Evolutionary conservation across 64 coral and sea anemone genomes (phyloP), one percentile per base, ranked within the genome.

Genomic region (Astreopora myriophthalma): DNA sequence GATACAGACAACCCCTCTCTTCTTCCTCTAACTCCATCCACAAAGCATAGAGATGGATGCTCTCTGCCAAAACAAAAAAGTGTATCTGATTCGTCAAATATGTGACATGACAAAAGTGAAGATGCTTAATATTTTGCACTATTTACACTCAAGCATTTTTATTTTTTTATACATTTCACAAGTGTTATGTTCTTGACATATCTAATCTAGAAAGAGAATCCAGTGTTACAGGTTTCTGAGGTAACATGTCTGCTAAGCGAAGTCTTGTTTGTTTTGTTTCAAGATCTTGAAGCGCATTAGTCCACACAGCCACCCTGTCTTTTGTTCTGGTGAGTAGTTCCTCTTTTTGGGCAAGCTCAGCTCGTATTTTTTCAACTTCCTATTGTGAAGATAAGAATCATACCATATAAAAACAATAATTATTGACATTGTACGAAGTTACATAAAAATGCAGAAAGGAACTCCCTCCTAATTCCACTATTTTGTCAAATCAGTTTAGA

Each of bases 331-430:
- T 8, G 20, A 93, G 76, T 19, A 93, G 84, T 28, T 88, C 92
- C 23, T 93, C 92, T 73, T 88, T 93, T 65, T 93, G 86, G 14
- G 7, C 55, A 22, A 93, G 16, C 65, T 93, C 92, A 72, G 92
- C 85, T 75, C 79, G 87, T 85, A 93, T 88, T 40, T 81, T 78
- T 80, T 85, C 70, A 28, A 93, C 44, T 71, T 93, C 85, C 92
- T 93, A 51, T 19, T 72, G 12, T 31, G 10, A 33, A 51, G 9
- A 32, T 5, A 66, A 67, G 11, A 5, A 67, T 8, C 49, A 23
- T 0, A 61, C 68, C 31, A n/a, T 68, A n/a, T 68, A 25, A 85
- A 69, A 61, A 27, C 34, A 74, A 49, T 6, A 34, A 74, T 60
- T 23, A 34, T 55, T 48, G 44, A 10, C 23, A 39, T 46, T 46